A percentile compares a stretch with the other conserved stretches of the same genome.
These are phyloP conservation scores for Zaprionus inermis DNA, from an alignment of 1,140 invertebrate genomes.

Conservation along the genomic window DNA sequence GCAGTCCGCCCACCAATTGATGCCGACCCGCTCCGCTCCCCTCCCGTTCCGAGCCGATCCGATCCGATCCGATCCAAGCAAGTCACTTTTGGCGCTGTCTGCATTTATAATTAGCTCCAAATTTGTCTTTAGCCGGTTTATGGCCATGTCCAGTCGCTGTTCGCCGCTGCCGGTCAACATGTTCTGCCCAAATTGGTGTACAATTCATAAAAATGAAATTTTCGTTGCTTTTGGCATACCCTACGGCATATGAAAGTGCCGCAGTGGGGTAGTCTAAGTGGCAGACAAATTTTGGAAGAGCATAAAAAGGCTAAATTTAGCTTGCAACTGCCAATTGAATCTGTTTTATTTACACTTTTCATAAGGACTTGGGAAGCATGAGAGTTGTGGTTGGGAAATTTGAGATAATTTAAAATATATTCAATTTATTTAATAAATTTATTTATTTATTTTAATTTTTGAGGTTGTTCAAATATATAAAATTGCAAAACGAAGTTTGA, in stretches of 20 bases:
- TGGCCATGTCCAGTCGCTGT: constrained; percentile 63
- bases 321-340: background rate
- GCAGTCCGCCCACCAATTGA: constrained; percentile 59
- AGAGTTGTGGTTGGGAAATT: background rate
- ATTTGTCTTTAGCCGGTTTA: constrained; percentile 71
- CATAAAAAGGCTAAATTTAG: background rate
- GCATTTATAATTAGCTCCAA: constrained; percentile 81
- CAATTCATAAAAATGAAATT: constrained; percentile 75
- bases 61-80: background rate
- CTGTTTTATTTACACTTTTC: background rate
- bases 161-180: constrained; percentile 34
- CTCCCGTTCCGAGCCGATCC: background rate
- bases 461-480: too few relatives aligned
- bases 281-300: background rate
- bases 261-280: background rate
- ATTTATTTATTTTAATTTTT: too few relatives aligned
- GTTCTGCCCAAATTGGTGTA: constrained; percentile 66
- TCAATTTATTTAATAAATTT: too few relatives aligned
- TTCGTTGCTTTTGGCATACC: constrained; percentile 27
- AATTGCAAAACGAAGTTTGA: too few relatives aligned
- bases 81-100: constrained; percentile 55
- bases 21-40: background rate
- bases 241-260: background rate
- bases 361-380: background rate
- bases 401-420: too few relatives aligned